Conservation (phyloP, 2,797 vertebrate genomes). For the Phalanger gymnotis region DNA sequence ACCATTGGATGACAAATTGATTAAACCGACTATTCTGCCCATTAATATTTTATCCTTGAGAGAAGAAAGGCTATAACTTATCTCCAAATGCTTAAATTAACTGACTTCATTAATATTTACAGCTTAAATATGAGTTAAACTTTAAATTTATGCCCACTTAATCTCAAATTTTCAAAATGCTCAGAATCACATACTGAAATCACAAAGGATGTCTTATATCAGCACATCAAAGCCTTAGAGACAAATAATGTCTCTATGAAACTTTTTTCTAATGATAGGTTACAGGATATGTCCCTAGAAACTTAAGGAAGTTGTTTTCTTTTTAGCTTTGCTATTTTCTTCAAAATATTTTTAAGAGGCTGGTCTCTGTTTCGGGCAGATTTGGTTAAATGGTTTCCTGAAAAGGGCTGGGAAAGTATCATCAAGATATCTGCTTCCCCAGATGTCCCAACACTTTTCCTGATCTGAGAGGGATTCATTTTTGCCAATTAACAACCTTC, state of each 20-base stretch:
- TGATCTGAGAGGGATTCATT: background rate
- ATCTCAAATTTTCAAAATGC: slow-evolving; percentile 33
- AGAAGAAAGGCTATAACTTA: background rate
- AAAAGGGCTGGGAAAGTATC: background rate
- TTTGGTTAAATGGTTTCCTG: background rate
- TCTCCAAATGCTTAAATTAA: background rate
- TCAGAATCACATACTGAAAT: slow-evolving; percentile 35
- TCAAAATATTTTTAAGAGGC: background rate
- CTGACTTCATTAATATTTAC: slow-evolving; percentile 8
- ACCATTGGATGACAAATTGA: background rate
- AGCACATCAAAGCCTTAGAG: background rate
- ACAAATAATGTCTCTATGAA: background rate
- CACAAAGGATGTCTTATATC: slow-evolving; percentile 53
- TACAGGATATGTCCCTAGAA: background rate
- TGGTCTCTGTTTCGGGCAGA: background rate
- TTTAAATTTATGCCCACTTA: slow-evolving; percentile 18
- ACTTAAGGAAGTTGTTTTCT: background rate
- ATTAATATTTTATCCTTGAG: background rate
- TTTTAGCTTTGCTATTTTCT: background rate
- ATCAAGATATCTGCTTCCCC: background rate
- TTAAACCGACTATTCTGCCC: background rate
- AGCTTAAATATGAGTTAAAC: background rate
- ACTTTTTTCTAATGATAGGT: background rate
- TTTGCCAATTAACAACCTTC: background rate
- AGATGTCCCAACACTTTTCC: background rate